phyloP scores from a whole-genome alignment of 2,888 invertebrate genomes.

The Ferrisia virgata region DNA sequence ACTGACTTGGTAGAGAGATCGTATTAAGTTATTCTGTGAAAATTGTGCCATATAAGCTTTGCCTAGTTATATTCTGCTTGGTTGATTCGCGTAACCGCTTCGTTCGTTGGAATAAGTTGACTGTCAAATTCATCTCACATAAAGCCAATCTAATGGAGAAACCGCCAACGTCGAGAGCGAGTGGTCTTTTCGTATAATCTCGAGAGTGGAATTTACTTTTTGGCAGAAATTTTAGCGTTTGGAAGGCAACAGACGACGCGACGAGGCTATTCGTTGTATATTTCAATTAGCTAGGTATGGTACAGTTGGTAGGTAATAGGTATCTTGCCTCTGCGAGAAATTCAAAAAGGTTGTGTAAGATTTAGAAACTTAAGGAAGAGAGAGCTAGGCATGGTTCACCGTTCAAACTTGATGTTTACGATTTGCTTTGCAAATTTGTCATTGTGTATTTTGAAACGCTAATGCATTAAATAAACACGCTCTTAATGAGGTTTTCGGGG shows the following conservation, averaged over 20 bases:
- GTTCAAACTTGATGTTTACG: not conserved
- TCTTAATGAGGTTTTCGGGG: not conserved
- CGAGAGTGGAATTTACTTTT: not conserved
- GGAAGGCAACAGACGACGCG: no score
- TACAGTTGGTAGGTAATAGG: no score
- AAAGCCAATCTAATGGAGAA: not conserved
- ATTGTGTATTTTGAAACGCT: not conserved
- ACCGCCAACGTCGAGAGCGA: not conserved
- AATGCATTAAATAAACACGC: not conserved
- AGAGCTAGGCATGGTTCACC: not conserved
- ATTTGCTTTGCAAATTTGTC: constrained; percentile 8
- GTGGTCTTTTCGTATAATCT: not conserved
- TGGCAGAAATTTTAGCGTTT: not conserved
- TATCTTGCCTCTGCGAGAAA: no score
- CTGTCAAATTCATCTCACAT: not conserved
- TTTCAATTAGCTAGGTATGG: not conserved
- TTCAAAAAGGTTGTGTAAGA: not conserved
- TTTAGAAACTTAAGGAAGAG: not conserved
- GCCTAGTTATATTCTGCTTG: not conserved
- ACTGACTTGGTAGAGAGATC: not conserved
- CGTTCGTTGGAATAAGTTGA: not conserved
- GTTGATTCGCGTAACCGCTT: not conserved
- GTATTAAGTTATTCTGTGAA: not conserved
- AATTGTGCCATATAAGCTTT: not conserved
- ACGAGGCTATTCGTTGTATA: not conserved